Conservation (phyloP, 1,140 invertebrate genomes). For the Tachypleus tridentatus region DNA sequence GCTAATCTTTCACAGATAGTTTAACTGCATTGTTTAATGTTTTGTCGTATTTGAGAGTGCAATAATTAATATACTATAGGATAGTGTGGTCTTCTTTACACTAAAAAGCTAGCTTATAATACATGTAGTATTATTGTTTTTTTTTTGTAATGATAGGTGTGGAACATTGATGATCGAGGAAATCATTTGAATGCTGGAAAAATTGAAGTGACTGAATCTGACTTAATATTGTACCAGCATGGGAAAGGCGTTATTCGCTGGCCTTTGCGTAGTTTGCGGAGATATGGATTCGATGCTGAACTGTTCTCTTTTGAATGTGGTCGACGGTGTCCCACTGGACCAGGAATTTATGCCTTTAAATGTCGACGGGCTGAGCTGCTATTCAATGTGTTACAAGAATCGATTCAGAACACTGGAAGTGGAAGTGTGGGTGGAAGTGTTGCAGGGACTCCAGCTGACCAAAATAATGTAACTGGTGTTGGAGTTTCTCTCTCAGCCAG, state of each 20-base stretch:
- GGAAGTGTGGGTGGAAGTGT: neutral
- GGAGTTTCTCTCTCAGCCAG: too few species aligned
- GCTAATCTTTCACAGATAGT: too few species aligned
- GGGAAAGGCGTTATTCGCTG: conserved; percentile 59
- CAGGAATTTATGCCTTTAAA: conserved; percentile 85
- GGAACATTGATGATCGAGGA: conserved; percentile 61
- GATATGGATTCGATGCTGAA: conserved; percentile 90
- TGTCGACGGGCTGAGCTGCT: conserved; percentile 75
- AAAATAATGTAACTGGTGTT: too few species aligned
- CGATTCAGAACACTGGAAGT: conserved; percentile 46
- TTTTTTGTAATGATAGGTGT: conserved; percentile 13
- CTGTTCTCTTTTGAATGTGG: conserved; percentile 93
- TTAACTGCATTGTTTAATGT: too few species aligned
- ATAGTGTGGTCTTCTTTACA: too few species aligned
- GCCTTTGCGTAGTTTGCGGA: conserved; percentile 63
- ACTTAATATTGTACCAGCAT: conserved; percentile 66
- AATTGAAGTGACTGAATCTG: conserved; percentile 73
- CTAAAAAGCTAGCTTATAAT: too few species aligned
- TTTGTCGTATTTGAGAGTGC: too few species aligned
- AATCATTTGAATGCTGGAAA: conserved; percentile 59
- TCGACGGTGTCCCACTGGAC: conserved; percentile 77
- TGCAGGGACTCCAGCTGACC: too few species aligned
- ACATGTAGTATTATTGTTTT: too few species aligned
- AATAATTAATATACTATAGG: too few species aligned
- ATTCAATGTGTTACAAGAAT: conserved; percentile 75